Conservation (phyloP, 2,888 invertebrate genomes). For the Theretra japonica region DNA sequence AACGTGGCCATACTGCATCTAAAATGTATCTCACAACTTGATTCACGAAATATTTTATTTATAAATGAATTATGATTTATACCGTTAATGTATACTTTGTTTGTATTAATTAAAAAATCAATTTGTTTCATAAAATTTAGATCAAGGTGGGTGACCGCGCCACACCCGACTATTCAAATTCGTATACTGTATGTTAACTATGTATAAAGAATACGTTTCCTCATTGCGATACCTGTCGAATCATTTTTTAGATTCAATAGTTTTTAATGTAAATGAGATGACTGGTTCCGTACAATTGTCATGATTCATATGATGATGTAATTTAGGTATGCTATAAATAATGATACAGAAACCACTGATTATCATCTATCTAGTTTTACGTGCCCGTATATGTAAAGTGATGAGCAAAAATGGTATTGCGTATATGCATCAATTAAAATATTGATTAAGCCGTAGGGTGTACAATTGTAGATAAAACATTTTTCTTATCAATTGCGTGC, state of each 20-base stretch:
- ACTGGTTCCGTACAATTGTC: not conserved
- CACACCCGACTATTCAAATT: not conserved
- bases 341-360: too few species aligned
- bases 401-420: too few species aligned
- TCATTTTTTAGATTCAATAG: conserved; percentile 1
- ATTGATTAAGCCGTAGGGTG: not conserved
- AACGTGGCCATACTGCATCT: not conserved
- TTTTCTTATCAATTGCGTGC: conserved; percentile 2
- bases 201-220: too few species aligned
- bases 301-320: not conserved
- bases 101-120: not conserved
- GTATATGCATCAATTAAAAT: too few species aligned
- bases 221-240: not conserved
- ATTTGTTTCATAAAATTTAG: conserved; percentile 3
- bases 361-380: too few species aligned
- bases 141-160: conserved; percentile 6
- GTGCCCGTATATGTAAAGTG: too few species aligned
- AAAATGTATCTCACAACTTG: not conserved
- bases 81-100: not conserved
- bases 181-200: not conserved
- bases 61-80: not conserved
- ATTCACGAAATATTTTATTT: not conserved
- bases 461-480: not conserved
- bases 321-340: not conserved
- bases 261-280: not conserved